Evolutionary conservation across 2,113 vertebrate genomes (phyloP).

Genomic region (Australoheros scitulus): DNA sequence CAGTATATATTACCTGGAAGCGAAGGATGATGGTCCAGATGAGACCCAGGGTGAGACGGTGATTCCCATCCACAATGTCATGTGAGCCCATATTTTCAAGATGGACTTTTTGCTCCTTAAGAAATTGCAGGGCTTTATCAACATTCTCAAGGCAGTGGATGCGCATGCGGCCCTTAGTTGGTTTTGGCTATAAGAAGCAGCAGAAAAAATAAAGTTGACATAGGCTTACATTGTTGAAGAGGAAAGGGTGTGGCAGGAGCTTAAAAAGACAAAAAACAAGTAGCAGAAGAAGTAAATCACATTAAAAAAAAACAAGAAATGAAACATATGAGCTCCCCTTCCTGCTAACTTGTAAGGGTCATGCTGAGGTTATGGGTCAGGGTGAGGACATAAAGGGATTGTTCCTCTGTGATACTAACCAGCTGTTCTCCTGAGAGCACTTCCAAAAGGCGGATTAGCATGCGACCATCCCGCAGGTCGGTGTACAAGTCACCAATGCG

Average conservation of each 20-base stretch:
- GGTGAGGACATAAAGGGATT: background rate
- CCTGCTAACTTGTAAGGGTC: conserved; percentile 28
- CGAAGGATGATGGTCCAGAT: conserved; percentile 97
- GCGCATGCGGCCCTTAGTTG: conserved; percentile 93
- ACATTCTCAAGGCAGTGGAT: conserved; percentile 96
- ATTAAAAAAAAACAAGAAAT: background rate
- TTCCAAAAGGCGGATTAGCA: conserved; percentile 90
- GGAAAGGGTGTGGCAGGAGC: background rate
- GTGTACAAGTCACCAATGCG: conserved; percentile 92
- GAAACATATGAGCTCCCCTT: conserved; percentile 20
- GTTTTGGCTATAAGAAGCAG: conserved; percentile 82
- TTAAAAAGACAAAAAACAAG: conserved; percentile 6
- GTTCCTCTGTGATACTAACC: conserved; percentile 79
- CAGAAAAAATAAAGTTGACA: background rate
- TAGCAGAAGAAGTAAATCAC: conserved; percentile 10
- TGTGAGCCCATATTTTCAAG: conserved; percentile 95
- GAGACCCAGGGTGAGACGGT: conserved; percentile 91
- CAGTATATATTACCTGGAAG: conserved; percentile 84
- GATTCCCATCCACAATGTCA: conserved; percentile 94
- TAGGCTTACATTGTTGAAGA: background rate
- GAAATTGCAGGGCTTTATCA: conserved; percentile 93
- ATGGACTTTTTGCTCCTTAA: conserved; percentile 94
- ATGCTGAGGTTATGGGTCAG: conserved; percentile 16
- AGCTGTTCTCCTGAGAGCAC: conserved; percentile 92
- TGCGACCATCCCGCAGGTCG: conserved; percentile 91